Percentiles rank a stretch among this genome's conserved stretches.
Conservation (phyloP, 2,888 invertebrate genomes). For the Chrysotoxum bicinctum region DNA sequence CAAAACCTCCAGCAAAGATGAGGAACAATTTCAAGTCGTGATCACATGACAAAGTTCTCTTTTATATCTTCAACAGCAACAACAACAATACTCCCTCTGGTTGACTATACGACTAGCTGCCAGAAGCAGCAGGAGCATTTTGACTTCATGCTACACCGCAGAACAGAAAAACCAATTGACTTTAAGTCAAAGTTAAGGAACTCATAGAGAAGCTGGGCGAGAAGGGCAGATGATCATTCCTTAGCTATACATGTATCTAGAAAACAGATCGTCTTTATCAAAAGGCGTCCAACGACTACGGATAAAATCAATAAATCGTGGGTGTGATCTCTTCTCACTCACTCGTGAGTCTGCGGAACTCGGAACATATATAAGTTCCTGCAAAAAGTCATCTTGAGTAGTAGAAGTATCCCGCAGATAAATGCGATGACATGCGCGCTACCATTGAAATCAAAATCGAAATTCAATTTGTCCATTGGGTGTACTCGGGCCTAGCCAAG, state of each 20-base stretch:
- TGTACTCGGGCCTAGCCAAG: background rate
- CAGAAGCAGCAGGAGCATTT: conserved; percentile 71
- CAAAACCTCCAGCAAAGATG: conserved; percentile 25
- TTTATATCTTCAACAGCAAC: background rate
- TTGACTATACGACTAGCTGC: conserved; percentile 15
- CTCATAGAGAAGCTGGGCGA: conserved; percentile 5
- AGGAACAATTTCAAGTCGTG: conserved; percentile 70
- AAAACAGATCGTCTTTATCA: conserved; percentile 24
- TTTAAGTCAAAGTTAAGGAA: conserved; percentile 52
- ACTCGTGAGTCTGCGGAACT: conserved; percentile 42
- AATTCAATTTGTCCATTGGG: conserved; percentile 67
- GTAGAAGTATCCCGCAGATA: conserved; percentile 30
- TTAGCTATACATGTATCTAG: background rate
- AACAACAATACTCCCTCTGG: background rate
- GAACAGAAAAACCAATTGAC: conserved; percentile 45
- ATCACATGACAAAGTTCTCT: conserved; percentile 61
- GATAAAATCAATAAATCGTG: conserved; percentile 72
- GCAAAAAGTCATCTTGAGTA: conserved; percentile 21
- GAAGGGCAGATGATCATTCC: conserved; percentile 12
- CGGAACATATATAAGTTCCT: conserved; percentile 8
- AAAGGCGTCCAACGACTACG: conserved; percentile 66
- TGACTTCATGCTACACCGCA: conserved; percentile 31
- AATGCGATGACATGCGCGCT: conserved; percentile 44
- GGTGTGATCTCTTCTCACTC: conserved; percentile 72
- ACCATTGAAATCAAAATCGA: conserved; percentile 48